Base-by-base conservation (phyloP, 2,888 invertebrate species). In the Torymus texanus region DNA sequence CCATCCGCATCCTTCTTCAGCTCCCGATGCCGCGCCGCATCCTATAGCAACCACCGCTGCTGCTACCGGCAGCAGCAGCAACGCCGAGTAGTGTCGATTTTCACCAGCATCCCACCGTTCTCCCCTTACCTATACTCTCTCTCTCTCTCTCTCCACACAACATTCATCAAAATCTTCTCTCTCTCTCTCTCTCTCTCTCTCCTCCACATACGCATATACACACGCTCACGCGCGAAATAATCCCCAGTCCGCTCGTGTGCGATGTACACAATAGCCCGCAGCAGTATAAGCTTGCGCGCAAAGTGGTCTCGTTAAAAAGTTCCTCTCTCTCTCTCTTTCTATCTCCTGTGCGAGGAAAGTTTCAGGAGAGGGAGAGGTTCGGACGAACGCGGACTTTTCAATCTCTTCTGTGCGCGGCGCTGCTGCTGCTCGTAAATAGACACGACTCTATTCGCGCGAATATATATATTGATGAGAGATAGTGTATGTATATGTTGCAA, bases 281-380 rank as follows among this genome's bases (percentile, higher is more conserved):
- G 21, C 5, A n/a, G 56, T 21, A 18, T 2, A 62, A 16, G 12
- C 62, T 74, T 61, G 78, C 71, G 78, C 71, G 58, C 71, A 78
- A 81, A 81, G 78, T 75, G 80, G 78, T 62, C 80, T 78, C 78
- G 80, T 81, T 81, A 81, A 78, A 81, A 81, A 81, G 70, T 76
- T 80, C 72, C 63, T 58, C 50, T 21, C 21, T 21, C 21, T 21
- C 21, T 21, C 21, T 21, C 21, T 21, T 21, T 21, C 21, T 2
- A 1, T 21, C 21, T 2, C 2, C 1, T 21, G 2, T 21, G 41
- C 1, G 41, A 41, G 41, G 41, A 61, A 74, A 74, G 68, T 75
- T 79, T 75, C 24, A 21, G 62, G 62, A 24, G 10, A 41, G 50
- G 50, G 14, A 65, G 14, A 50, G n/a, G 3, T 4, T 4, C 29